Evolutionary conservation across 2,888 invertebrate species (phyloP).

Genomic region (Morpho deidamia): DNA sequence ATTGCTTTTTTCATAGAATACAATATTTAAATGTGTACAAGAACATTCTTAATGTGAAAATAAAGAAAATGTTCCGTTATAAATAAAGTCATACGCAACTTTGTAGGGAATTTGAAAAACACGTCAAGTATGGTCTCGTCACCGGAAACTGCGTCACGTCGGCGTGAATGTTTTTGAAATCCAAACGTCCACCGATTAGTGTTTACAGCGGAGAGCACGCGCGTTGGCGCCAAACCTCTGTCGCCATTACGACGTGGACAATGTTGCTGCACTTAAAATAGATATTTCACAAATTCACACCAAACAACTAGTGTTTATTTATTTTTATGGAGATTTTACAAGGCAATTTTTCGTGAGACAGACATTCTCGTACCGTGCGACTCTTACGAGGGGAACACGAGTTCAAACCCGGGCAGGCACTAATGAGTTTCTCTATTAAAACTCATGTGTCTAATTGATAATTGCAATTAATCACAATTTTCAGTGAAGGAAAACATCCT

Average conservation of each 20-base stretch:
- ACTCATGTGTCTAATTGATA: too few species aligned
- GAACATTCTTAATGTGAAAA: too few species aligned
- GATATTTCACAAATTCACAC: not conserved
- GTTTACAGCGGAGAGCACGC: constrained; percentile 70
- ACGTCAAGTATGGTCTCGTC: constrained; percentile 51
- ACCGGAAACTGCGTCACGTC: constrained; percentile 73
- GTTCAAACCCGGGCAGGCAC: too few species aligned
- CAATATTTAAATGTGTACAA: too few species aligned
- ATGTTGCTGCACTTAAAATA: constrained; percentile 69
- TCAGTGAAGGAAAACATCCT: too few species aligned
- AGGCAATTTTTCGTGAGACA: too few species aligned
- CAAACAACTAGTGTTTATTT: too few species aligned
- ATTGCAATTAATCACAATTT: too few species aligned
- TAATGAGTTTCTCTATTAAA: too few species aligned
- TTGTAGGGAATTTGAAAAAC: constrained; percentile 30
- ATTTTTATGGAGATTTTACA: too few species aligned
- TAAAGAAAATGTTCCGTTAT: not conserved
- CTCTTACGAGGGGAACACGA: too few species aligned
- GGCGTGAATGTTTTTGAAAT: constrained; percentile 70
- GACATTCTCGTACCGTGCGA: too few species aligned
- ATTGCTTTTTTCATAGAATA: not conserved
- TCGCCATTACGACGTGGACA: constrained; percentile 56
- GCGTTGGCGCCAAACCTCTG: constrained; percentile 63
- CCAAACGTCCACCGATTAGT: constrained; percentile 60
- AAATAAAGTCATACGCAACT: constrained; percentile 15